phyloP scores from a whole-genome alignment of 2,888 invertebrate genomes.

The Cantharis rustica region DNA sequence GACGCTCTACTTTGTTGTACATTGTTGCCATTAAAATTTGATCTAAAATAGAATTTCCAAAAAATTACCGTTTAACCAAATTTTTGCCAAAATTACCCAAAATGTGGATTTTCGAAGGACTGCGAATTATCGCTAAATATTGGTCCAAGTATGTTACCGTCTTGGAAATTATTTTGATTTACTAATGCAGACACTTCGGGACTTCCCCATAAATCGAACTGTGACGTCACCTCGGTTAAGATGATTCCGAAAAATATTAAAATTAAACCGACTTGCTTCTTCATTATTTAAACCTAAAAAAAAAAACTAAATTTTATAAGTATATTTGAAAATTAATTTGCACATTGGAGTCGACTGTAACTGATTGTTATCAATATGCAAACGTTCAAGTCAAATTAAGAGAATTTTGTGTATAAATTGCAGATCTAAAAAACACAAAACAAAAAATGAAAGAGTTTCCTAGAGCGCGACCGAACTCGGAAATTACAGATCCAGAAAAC shows the following conservation, averaged over 20 bases:
- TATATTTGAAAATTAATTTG: no score
- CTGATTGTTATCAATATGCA: no score
- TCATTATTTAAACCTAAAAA: neutral
- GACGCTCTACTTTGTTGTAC: neutral
- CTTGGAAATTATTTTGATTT: neutral
- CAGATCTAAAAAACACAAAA: no score
- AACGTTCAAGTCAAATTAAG: no score
- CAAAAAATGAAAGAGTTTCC: no score
- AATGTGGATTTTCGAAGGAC: neutral
- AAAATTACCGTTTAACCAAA: neutral
- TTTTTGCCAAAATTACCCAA: neutral
- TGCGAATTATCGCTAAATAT: neutral
- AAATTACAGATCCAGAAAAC: no score
- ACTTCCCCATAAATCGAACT: neutral
- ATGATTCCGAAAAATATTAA: neutral
- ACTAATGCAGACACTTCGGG: neutral
- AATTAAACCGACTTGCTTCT: neutral
- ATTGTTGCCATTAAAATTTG: neutral
- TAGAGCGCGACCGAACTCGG: no score
- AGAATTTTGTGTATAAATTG: no score
- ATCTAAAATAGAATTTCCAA: neutral
- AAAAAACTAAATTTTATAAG: no score
- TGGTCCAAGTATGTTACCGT: neutral
- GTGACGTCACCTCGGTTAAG: neutral
- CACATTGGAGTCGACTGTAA: no score